Conservation (phyloP, 1,140 invertebrate species). For the Pygmarrhopalites habei region DNA sequence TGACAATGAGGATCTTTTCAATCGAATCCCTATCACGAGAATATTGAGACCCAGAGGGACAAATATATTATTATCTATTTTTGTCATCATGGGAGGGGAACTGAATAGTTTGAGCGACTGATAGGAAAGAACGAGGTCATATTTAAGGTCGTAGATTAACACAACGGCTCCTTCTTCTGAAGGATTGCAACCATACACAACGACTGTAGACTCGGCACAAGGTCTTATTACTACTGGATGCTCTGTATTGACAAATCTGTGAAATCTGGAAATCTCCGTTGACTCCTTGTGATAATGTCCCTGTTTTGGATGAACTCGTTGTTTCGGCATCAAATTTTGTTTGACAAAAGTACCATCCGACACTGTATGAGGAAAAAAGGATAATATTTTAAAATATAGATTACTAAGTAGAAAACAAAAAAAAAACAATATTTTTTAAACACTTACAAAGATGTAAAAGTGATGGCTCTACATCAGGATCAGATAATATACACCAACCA, state of each 20-base stretch:
- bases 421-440: no score
- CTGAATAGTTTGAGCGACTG: slow-evolving; percentile 34
- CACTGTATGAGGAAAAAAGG: no score
- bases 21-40: slow-evolving; percentile 21
- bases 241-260: slow-evolving; percentile 13
- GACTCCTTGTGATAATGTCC: no score
- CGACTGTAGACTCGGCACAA: slow-evolving; percentile 14
- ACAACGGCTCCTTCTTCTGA: slow-evolving; percentile 35
- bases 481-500: not conserved
- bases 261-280: no score
- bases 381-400: no score
- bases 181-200: slow-evolving; percentile 29
- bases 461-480: no score
- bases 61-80: slow-evolving; percentile 20
- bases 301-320: no score
- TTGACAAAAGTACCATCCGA: no score
- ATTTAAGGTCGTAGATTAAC: slow-evolving; percentile 34
- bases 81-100: slow-evolving; percentile 28
- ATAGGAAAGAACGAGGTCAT: slow-evolving; percentile 27
- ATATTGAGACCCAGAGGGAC: slow-evolving; percentile 36
- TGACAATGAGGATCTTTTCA: slow-evolving; percentile 26
- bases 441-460: no score
- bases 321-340: no score
- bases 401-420: no score
- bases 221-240: slow-evolving; percentile 18